Base-by-base conservation (phyloP, 2,113 vertebrate species). In the Cettia cetti region DNA sequence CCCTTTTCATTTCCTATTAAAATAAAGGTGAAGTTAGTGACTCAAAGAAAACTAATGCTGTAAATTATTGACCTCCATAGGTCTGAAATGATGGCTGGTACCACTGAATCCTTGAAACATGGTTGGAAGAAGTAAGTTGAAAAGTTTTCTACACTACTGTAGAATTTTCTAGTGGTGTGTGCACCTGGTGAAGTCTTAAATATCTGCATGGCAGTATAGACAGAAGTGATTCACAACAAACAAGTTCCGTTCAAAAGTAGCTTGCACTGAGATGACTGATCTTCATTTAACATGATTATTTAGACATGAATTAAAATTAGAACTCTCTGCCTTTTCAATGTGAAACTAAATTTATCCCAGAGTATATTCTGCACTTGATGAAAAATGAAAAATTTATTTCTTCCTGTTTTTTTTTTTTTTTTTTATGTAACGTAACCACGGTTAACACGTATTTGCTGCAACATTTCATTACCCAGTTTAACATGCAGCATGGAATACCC, bases 101-200 rank as follows among this genome's bases (percentile, higher is more conserved):
- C 75, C 50, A 88, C 78, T 95, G 87, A 95, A 86, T 47, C 90
- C 92, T 92, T 96, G 79, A 91, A 94, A 93, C 76, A 44, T 66
- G 79, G 15, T 93, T 95, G 92, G 75, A 93, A 93, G 95, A 95
- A 96, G 86, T 88, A 96, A 97, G 82, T 93, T 79, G 39, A 74
- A 94, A 94, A 82, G 68, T 94, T 81, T 93, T 95, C 71, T 94
- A 88, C 92, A 59, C 42, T 93, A 89, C 64, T 81, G 60, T 65
- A 89, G 81, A 89, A 89, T 89, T 94, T 91, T 89, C 53, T 92
- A 89, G 87, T 52, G 42, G 71, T 78, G 17, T n/a, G 26, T 44
- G 44, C 80, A 82, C 54, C 26, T 74, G 80, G 20, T 56, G 22
- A 93, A 83, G 49, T 60, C 82, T 83, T 37, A 86, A 89, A 27